phyloP scores from a whole-genome alignment of 1,140 invertebrate species.

The Penaeus indicus region DNA sequence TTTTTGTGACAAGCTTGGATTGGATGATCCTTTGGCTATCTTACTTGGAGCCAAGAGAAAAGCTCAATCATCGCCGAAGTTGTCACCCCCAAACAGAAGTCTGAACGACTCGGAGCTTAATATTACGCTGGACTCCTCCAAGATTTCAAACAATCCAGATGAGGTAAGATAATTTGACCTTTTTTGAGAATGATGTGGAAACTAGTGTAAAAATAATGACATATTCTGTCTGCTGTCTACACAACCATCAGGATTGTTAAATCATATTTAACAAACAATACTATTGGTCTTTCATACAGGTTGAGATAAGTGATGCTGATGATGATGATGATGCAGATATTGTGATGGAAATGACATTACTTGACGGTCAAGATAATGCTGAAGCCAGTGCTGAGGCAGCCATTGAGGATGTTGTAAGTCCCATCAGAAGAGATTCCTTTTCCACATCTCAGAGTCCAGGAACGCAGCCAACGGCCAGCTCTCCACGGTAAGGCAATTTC shows the following conservation, averaged over 20 bases:
- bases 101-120: constrained; percentile 53
- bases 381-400: background rate
- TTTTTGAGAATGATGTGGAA: background rate
- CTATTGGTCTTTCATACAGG: background rate
- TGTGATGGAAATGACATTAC: constrained; percentile 49
- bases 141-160: constrained; percentile 45
- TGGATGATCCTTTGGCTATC: constrained; percentile 58
- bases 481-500: constrained; percentile 29
- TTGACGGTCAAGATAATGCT: background rate
- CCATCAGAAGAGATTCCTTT: constrained; percentile 43
- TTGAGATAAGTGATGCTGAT: constrained; percentile 53
- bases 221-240: too few species aligned
- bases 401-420: constrained; percentile 46
- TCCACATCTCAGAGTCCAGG: constrained; percentile 13
- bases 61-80: constrained; percentile 23
- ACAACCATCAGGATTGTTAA: too few species aligned
- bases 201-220: too few species aligned
- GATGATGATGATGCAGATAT: constrained; percentile 54
- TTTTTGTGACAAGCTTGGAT: constrained; percentile 47
- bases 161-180: constrained; percentile 33
- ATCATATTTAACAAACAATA: too few species aligned
- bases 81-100: background rate
- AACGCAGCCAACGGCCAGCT: constrained; percentile 35
- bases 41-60: constrained; percentile 39
- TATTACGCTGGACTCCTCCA: constrained; percentile 57